These are phyloP conservation scores for Horisme vitalbata DNA, from an alignment of 2,888 invertebrate genomes.

Conservation along the genomic window DNA sequence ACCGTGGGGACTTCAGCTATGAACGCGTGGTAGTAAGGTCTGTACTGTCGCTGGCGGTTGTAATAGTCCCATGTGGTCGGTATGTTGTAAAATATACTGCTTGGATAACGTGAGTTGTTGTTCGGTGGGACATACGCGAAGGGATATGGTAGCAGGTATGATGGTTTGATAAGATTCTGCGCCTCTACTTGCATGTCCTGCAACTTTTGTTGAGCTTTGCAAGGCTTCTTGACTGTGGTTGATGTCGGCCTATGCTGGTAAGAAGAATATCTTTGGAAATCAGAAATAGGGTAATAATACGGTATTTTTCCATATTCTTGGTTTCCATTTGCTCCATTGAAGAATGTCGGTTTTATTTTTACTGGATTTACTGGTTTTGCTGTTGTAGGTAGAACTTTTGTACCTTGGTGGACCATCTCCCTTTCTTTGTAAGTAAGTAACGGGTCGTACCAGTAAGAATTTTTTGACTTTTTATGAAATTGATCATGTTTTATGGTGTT, in stretches of 20 bases:
- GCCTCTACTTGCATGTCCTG: conserved; percentile 18
- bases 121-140: conserved; percentile 52
- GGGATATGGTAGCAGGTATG: conserved; percentile 54
- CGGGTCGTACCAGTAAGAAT: conserved; percentile 58
- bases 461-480: conserved; percentile 11
- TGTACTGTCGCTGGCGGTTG: conserved; percentile 35
- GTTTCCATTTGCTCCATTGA: conserved; percentile 38
- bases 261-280: conserved; percentile 53
- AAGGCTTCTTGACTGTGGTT: conserved; percentile 1
- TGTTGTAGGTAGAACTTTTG: conserved; percentile 25
- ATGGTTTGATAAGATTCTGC: conserved; percentile 38
- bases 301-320: conserved; percentile 52
- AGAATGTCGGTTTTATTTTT: conserved; percentile 40
- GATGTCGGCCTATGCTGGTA: conserved; percentile 42
- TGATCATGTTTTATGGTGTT: conserved; percentile 22
- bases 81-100: conserved; percentile 27
- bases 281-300: conserved; percentile 57
- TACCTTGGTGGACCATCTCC: conserved; percentile 37
- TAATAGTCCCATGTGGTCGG: conserved; percentile 44
- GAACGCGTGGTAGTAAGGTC: conserved; percentile 34
- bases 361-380: too few species aligned
- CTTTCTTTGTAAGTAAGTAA: conserved; percentile 33
- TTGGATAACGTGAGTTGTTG: conserved; percentile 29
- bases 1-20: conserved; percentile 32
- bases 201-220: conserved; percentile 5